Conservation (phyloP, 1,140 invertebrate genomes). For the Stratiolaelaps scimitus region DNA sequence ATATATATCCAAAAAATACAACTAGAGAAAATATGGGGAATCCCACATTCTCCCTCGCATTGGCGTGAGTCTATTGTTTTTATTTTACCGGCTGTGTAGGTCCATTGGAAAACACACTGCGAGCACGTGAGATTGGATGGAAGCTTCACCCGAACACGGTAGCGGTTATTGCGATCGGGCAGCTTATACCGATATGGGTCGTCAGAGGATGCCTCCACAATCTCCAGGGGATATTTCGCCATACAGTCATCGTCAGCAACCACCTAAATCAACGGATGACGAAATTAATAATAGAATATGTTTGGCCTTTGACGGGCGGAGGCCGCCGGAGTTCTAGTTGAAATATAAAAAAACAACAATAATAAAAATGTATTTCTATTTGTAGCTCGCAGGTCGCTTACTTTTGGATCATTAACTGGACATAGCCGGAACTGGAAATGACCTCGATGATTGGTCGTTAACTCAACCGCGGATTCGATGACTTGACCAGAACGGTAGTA, state of each 20-base stretch:
- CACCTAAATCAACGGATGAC: slow-evolving; percentile 36
- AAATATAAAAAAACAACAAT: too few relatives aligned
- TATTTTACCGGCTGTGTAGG: slow-evolving; percentile 47
- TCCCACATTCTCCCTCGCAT: not conserved
- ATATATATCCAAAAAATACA: not conserved
- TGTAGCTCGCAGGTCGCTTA: not conserved
- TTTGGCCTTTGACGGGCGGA: too few relatives aligned
- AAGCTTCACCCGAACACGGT: slow-evolving; percentile 52
- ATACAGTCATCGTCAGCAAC: slow-evolving; percentile 68
- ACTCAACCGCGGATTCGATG: slow-evolving; percentile 67
- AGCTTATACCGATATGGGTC: slow-evolving; percentile 46
- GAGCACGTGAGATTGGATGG: slow-evolving; percentile 54
- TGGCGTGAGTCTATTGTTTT: not conserved
- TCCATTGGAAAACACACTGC: slow-evolving; percentile 56
- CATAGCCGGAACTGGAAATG: slow-evolving; percentile 68
- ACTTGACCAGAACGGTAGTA: slow-evolving; percentile 44
- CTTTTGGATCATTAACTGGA: slow-evolving; percentile 62
- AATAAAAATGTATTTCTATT: too few relatives aligned
- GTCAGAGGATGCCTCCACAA: slow-evolving; percentile 49
- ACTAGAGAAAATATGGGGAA: slow-evolving; percentile 1
- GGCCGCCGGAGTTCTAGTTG: too few relatives aligned
- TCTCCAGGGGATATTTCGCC: slow-evolving; percentile 57
- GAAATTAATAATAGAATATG: not conserved
- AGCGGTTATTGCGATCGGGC: slow-evolving; percentile 1
- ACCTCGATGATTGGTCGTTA: slow-evolving; percentile 79